Evolutionary conservation across 2,797 vertebrate genomes (phyloP).

Genomic region (Botia kubotai): DNA sequence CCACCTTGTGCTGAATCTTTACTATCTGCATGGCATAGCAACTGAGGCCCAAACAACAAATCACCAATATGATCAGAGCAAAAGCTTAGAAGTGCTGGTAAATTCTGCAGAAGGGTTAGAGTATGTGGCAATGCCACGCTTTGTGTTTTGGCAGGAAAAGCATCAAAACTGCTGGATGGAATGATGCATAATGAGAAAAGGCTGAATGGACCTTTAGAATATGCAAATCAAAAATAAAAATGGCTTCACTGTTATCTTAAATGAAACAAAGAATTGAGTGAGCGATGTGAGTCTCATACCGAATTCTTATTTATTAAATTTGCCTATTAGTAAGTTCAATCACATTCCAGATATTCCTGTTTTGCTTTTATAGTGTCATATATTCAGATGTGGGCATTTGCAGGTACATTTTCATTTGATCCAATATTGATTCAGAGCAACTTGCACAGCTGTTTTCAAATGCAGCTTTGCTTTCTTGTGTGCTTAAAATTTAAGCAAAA

Average conservation of each 20-base stretch:
- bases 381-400: slow-evolving; percentile 7
- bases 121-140: slow-evolving; percentile 30
- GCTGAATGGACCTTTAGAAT: slow-evolving; percentile 52
- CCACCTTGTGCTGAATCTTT: slow-evolving; percentile 68
- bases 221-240: slow-evolving; percentile 54
- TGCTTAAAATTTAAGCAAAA: slow-evolving; percentile 51
- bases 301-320: slow-evolving; percentile 46
- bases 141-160: slow-evolving; percentile 54
- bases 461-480: slow-evolving; percentile 45
- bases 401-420: slow-evolving; percentile 26
- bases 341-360: slow-evolving; percentile 43
- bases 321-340: slow-evolving; percentile 24
- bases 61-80: slow-evolving; percentile 67
- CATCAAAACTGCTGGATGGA: slow-evolving; percentile 50
- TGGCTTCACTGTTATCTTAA: slow-evolving; percentile 53
- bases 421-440: slow-evolving; percentile 13
- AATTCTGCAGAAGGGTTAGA: slow-evolving; percentile 70
- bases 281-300: slow-evolving; percentile 35
- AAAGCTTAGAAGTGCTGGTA: slow-evolving; percentile 76
- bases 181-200: slow-evolving; percentile 7
- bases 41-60: slow-evolving; percentile 73
- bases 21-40: slow-evolving; percentile 88
- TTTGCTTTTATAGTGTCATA: slow-evolving; percentile 27
- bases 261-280: slow-evolving; percentile 28
- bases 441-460: slow-evolving; percentile 38